These are phyloP conservation scores for Coreoperca whiteheadi DNA, from an alignment of 2,113 vertebrate genomes.

Conservation along the genomic window DNA sequence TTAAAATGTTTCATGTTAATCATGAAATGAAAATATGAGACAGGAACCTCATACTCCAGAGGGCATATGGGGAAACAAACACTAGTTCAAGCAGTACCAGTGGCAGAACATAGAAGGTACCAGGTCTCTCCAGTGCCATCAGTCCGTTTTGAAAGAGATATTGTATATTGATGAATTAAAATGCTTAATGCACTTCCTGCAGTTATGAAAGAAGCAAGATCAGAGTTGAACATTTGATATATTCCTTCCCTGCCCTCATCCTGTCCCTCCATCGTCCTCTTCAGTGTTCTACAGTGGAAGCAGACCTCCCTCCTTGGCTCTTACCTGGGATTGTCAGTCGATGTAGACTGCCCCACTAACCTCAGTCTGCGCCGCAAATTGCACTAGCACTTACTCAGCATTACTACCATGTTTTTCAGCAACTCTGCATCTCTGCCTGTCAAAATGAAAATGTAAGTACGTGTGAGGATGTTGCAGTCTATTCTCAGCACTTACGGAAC, in stretches of 20 bases:
- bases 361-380: slow-evolving; percentile 29
- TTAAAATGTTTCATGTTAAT: not conserved
- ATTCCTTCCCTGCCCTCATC: not conserved
- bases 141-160: not conserved
- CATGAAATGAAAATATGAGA: not conserved
- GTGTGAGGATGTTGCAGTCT: too few relatives aligned
- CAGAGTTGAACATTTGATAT: not conserved
- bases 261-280: slow-evolving; percentile 19
- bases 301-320: slow-evolving; percentile 38
- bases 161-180: not conserved
- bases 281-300: slow-evolving; percentile 69
- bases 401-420: not conserved
- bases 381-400: not conserved
- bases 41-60: not conserved
- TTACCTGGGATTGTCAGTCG: slow-evolving; percentile 62
- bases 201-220: not conserved
- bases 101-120: not conserved
- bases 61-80: not conserved
- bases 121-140: not conserved
- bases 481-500: too few relatives aligned
- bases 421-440: not conserved
- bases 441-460: not conserved
- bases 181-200: not conserved
- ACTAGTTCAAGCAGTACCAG: not conserved
- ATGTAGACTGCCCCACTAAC: slow-evolving; percentile 15